Evolutionary conservation across 2,888 invertebrate genomes (phyloP).

Genomic region (Antheraea yamamai): DNA sequence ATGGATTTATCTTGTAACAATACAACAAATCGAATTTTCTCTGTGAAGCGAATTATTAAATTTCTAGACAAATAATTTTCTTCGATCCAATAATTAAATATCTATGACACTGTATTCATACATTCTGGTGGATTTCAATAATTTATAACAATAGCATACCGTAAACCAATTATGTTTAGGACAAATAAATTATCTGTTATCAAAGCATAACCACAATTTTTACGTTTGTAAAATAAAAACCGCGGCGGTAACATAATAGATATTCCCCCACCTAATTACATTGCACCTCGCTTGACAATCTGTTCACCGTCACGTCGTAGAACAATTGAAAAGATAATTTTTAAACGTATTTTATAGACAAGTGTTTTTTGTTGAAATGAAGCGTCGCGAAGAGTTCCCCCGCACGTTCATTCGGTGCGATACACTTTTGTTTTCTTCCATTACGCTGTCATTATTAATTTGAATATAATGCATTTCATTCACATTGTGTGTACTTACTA

Average conservation of each 20-base stretch:
- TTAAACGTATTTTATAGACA: slow-evolving; percentile 23
- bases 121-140: no score
- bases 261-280: slow-evolving; percentile 24
- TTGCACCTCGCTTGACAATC: slow-evolving; percentile 26
- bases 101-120: no score
- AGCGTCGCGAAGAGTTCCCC: slow-evolving; percentile 11
- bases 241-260: background rate
- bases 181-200: background rate
- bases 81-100: no score
- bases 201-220: background rate
- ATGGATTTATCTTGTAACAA: no score
- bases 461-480: background rate
- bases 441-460: slow-evolving; percentile 1
- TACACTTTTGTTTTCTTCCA: slow-evolving; percentile 7
- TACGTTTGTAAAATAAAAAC: background rate
- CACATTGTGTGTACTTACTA: background rate
- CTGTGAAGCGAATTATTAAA: no score
- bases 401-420: slow-evolving; percentile 9
- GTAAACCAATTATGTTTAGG: no score
- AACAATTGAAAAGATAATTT: slow-evolving; percentile 38
- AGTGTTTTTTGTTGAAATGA: slow-evolving; percentile 13
- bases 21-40: no score
- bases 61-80: no score
- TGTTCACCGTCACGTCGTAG: slow-evolving; percentile 29
- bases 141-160: no score